Evolutionary conservation across 1,140 invertebrate species (phyloP).

Genomic region (Acyrthosiphon pisum): DNA sequence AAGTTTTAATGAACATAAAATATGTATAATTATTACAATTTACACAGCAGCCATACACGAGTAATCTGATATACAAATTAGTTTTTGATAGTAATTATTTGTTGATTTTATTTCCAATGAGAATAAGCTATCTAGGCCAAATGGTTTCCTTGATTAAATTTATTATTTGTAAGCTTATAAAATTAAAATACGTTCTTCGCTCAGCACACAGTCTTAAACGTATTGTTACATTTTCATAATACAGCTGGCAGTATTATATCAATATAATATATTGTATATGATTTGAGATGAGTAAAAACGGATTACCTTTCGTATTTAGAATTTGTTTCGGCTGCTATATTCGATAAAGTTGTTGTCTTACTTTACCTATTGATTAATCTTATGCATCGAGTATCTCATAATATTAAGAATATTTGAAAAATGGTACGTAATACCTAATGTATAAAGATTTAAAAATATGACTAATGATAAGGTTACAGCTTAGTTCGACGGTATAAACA

Average conservation of each 20-base stretch:
- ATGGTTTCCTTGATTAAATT: not conserved
- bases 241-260: not conserved
- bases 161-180: not conserved
- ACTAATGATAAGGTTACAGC: not conserved
- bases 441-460: conserved; percentile 2
- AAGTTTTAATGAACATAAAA: conserved; percentile 9
- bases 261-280: not conserved
- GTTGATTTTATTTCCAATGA: conserved; percentile 3
- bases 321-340: not conserved
- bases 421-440: not conserved
- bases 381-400: not conserved
- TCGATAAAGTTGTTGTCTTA: not conserved
- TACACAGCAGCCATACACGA: not conserved
- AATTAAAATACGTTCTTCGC: not conserved
- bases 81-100: not conserved
- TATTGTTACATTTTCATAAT: not conserved
- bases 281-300: not conserved
- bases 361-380: not conserved
- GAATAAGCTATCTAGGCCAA: not conserved
- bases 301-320: not conserved
- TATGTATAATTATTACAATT: conserved; percentile 10
- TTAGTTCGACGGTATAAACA: not conserved
- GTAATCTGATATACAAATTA: not conserved
- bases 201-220: not conserved
- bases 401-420: not conserved